Percentiles rank a stretch among this genome's conserved stretches.
phyloP scores from a whole-genome alignment of 2,113 vertebrate species.

The Corydoras maculifer region DNA sequence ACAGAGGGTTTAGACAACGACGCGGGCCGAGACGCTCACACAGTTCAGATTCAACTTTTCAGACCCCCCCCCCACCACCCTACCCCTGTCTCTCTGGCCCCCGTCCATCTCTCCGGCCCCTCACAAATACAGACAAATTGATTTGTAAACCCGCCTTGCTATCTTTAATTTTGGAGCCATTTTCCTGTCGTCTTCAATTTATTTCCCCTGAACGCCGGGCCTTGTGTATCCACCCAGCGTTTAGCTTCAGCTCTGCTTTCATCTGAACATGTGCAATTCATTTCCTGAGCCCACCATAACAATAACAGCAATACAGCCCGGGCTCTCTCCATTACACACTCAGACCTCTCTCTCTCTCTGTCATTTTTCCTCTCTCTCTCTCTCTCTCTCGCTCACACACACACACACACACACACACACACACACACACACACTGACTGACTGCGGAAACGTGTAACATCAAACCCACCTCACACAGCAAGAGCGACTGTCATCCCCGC shows the following conservation, averaged over 20 bases:
- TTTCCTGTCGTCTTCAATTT: slow-evolving; percentile 10
- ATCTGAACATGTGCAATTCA: slow-evolving; percentile 35
- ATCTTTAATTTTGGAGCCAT: slow-evolving; percentile 15
- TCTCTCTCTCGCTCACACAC: slow-evolving; percentile 26
- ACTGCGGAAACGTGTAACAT: slow-evolving; percentile 40
- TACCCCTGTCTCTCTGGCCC: too few species aligned
- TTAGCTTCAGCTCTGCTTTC: slow-evolving; percentile 30
- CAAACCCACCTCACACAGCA: slow-evolving; percentile 52
- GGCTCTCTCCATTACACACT: too few species aligned
- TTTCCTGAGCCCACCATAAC: slow-evolving; percentile 34
- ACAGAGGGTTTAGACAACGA: too few species aligned
- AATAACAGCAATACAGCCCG: not conserved
- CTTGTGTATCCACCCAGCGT: slow-evolving; percentile 19
- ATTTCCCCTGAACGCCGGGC: slow-evolving; percentile 20
- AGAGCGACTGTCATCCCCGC: slow-evolving; percentile 48
- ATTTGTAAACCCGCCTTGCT: slow-evolving; percentile 17
- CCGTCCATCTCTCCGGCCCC: not conserved
- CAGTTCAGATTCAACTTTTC: too few species aligned
- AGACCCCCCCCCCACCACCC: too few species aligned
- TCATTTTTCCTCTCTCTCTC: not conserved
- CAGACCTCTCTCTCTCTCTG: too few species aligned
- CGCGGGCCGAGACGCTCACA: too few species aligned
- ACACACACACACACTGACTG: slow-evolving; percentile 52
- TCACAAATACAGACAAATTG: slow-evolving; percentile 30
- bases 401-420: slow-evolving; percentile 22